These are phyloP conservation scores for Cartodere bifasciata DNA, from an alignment of 2,888 invertebrate genomes.

Conservation along the genomic window DNA sequence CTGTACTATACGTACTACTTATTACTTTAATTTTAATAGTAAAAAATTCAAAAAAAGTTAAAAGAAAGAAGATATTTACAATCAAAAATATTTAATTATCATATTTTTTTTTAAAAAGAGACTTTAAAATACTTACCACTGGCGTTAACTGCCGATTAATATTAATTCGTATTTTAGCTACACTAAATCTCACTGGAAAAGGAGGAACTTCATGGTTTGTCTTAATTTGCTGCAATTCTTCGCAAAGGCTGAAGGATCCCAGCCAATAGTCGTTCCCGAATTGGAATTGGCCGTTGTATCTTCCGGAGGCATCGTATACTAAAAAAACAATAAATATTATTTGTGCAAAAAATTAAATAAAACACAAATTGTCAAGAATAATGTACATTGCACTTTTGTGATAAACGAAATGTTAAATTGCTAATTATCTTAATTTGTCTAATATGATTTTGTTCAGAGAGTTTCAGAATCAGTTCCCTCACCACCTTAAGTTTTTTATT, in stretches of 20 bases:
- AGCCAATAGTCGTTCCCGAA: conserved; percentile 76
- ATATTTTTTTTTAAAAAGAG: no score
- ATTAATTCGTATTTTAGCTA: conserved; percentile 37
- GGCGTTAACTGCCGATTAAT: conserved; percentile 29
- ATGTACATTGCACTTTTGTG: conserved; percentile 6
- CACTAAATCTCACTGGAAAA: conserved; percentile 47
- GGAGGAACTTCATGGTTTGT: conserved; percentile 45
- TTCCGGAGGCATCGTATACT: conserved; percentile 73
- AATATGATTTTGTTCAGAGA: no score
- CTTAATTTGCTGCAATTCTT: conserved; percentile 45
- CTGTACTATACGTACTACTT: no score
- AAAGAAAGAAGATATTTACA: no score
- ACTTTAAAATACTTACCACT: conserved; percentile 28
- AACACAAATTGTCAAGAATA: conserved; percentile 3
- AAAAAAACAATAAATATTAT: conserved; percentile 24
- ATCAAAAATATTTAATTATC: no score
- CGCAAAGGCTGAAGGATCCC: conserved; percentile 58
- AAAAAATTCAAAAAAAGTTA: no score
- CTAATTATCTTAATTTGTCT: no score
- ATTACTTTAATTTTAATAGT: no score
- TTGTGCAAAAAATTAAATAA: conserved; percentile 2
- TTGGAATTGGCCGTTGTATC: conserved; percentile 61
- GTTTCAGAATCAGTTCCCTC: no score
- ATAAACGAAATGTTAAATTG: no score
- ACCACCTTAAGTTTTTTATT: no score